Conservation (phyloP, 2,113 vertebrate species). For the Brachirus orientalis region DNA sequence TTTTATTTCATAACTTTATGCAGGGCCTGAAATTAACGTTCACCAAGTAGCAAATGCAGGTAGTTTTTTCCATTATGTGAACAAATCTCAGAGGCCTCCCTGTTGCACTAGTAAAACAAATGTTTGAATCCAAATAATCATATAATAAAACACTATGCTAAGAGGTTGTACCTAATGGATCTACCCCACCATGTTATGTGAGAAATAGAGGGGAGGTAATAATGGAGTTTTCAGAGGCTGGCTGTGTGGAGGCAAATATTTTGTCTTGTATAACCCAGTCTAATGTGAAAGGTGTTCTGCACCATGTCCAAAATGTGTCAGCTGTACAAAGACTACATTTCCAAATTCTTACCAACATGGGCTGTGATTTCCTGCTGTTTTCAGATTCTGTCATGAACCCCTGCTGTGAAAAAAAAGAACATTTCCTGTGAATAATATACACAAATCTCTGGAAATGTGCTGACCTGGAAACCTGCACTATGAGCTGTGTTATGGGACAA, state of each 20-base stretch:
- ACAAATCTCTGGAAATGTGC: slow-evolving; percentile 43
- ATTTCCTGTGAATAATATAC: slow-evolving; percentile 30
- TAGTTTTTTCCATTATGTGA: neutral
- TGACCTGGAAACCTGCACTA: slow-evolving; percentile 40
- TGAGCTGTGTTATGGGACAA: slow-evolving; percentile 31
- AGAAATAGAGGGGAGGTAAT: too few relatives aligned
- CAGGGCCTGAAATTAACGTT: too few relatives aligned
- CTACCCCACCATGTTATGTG: too few relatives aligned
- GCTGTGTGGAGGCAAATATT: too few relatives aligned
- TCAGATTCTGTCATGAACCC: neutral
- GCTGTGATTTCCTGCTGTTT: too few relatives aligned
- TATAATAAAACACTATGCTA: too few relatives aligned
- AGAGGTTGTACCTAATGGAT: too few relatives aligned
- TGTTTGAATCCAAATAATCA: neutral
- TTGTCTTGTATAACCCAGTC: too few relatives aligned
- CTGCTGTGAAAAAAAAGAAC: slow-evolving; percentile 4
- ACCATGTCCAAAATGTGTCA: neutral
- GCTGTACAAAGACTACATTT: too few relatives aligned
- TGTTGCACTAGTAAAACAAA: neutral
- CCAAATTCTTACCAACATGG: slow-evolving; percentile 1
- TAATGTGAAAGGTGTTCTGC: neutral
- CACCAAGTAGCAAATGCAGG: too few relatives aligned
- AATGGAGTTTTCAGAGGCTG: too few relatives aligned
- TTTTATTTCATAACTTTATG: neutral
- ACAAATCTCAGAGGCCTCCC: neutral